These are phyloP conservation scores for Chroicocephalus ridibundus DNA, from an alignment of 2,113 vertebrate species.

Conservation along the genomic window DNA sequence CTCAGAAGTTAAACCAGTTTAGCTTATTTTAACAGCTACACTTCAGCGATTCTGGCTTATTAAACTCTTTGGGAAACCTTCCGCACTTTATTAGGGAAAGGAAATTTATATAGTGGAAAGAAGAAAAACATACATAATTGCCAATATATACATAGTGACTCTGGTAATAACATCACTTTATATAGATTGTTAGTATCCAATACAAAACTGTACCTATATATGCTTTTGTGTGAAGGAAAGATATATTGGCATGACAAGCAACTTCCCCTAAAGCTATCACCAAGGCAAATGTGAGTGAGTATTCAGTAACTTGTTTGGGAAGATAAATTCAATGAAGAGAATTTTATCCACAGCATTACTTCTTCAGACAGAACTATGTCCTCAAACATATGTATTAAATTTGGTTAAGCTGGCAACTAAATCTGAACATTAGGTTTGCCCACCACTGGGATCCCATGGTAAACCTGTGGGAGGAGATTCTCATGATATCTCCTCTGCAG, in stretches of 20 bases:
- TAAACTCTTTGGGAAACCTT: slow-evolving; percentile 67
- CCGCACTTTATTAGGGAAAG: slow-evolving; percentile 60
- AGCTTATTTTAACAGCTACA: slow-evolving; percentile 71
- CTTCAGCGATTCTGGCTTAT: slow-evolving; percentile 61
- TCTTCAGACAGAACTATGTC: background rate
- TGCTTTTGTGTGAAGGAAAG: background rate
- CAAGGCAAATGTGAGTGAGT: background rate
- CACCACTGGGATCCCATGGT: background rate
- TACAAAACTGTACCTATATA: background rate
- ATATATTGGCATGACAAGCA: background rate
- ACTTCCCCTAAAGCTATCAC: background rate
- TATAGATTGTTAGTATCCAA: background rate
- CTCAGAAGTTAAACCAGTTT: slow-evolving; percentile 69
- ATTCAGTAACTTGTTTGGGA: background rate
- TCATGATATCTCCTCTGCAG: background rate
- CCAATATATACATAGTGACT: slow-evolving; percentile 29
- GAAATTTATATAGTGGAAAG: slow-evolving; percentile 59
- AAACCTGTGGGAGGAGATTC: background rate
- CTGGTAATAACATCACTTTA: slow-evolving; percentile 31
- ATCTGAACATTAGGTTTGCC: background rate
- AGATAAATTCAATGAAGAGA: background rate
- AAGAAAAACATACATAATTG: slow-evolving; percentile 51
- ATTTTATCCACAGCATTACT: background rate
- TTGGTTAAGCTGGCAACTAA: background rate
- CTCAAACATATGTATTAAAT: background rate